Evolutionary conservation across 2,113 vertebrate genomes (phyloP).

Genomic region (Monopterus albus): DNA sequence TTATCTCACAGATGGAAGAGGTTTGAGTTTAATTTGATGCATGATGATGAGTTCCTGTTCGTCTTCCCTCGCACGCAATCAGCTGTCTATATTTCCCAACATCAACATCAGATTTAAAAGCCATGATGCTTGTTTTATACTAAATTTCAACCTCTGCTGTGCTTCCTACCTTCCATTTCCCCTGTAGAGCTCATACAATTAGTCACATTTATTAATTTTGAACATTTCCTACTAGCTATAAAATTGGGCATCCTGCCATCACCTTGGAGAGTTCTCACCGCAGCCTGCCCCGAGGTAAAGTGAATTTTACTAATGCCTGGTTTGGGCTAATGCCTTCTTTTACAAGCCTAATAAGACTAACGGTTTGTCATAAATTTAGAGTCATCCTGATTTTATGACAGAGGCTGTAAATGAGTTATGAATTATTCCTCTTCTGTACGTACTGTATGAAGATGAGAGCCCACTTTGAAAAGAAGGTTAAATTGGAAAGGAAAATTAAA

Average conservation of each 20-base stretch:
- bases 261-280: constrained; percentile 76
- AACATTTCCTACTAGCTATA: constrained; percentile 52
- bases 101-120: constrained; percentile 11
- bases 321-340: constrained; percentile 76
- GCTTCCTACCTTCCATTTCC: neutral
- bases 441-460: constrained; percentile 23
- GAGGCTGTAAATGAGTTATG: constrained; percentile 77
- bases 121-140: neutral
- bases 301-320: constrained; percentile 79
- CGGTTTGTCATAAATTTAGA: constrained; percentile 74
- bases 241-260: constrained; percentile 72
- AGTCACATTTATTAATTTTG: constrained; percentile 50
- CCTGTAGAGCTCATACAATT: constrained; percentile 22
- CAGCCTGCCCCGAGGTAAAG: constrained; percentile 71
- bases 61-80: constrained; percentile 59
- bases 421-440: constrained; percentile 66
- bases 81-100: constrained; percentile 48
- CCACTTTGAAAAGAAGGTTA: constrained; percentile 27
- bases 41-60: constrained; percentile 41
- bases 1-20: constrained; percentile 57
- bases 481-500: too few species aligned
- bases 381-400: constrained; percentile 78
- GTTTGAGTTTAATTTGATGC: constrained; percentile 54
- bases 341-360: constrained; percentile 80
- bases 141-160: constrained; percentile 10